Percentiles rank a stretch among this genome's conserved stretches.
Evolutionary conservation across 1,140 invertebrate species (phyloP).

Genomic region (Magallana angulata): DNA sequence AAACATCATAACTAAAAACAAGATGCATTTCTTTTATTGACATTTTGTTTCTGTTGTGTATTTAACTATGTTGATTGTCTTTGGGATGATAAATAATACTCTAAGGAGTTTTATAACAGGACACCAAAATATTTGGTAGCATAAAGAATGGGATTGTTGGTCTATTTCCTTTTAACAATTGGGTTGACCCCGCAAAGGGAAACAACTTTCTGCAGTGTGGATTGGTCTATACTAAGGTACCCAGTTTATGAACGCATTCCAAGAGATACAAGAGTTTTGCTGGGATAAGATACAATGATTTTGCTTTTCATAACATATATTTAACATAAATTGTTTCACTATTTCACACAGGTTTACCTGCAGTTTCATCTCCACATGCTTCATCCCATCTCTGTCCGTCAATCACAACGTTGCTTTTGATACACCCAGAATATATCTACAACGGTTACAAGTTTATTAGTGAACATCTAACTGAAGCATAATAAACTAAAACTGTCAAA

Average conservation of each 20-base stretch:
- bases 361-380: constrained; percentile 1
- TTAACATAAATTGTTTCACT: too few relatives aligned
- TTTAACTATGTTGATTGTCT: too few relatives aligned
- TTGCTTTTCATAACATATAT: too few relatives aligned
- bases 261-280: not conserved
- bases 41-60: too few relatives aligned
- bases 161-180: not conserved
- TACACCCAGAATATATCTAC: not conserved
- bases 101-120: not conserved
- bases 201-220: too few relatives aligned
- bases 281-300: too few relatives aligned
- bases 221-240: not conserved
- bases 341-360: not conserved
- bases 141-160: not conserved
- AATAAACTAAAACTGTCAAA: too few relatives aligned
- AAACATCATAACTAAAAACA: not conserved
- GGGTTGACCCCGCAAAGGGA: too few relatives aligned
- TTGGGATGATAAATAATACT: too few relatives aligned
- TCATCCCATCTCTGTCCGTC: not conserved
- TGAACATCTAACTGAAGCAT: too few relatives aligned
- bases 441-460: not conserved
- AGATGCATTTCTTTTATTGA: not conserved
- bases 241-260: not conserved
- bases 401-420: constrained; percentile 14
- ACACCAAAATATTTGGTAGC: not conserved